Percentiles rank a stretch among this genome's conserved stretches.
Evolutionary conservation across 2,797 vertebrate species (phyloP).

Genomic region (Sebastes glaucus): DNA sequence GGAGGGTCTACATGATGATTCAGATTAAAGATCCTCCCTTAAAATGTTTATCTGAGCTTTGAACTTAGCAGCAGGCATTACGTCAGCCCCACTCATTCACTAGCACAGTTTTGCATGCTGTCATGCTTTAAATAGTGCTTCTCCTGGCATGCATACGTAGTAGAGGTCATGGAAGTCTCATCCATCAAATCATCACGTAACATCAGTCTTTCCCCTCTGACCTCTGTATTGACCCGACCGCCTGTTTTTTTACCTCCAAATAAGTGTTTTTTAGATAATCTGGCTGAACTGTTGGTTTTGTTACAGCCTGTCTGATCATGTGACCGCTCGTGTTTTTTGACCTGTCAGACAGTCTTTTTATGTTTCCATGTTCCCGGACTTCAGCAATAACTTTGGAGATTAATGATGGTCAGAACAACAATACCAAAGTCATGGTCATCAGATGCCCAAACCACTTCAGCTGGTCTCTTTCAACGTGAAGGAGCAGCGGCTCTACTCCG

Average conservation of each 20-base stretch:
- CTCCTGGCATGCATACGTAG: conserved; percentile 5
- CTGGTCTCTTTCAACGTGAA: no score
- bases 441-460: rapidly evolving
- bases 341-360: neutral
- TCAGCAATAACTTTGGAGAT: neutral
- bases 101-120: conserved; percentile 22
- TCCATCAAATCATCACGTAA: conserved; percentile 32
- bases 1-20: neutral
- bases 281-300: neutral
- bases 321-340: neutral
- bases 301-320: neutral
- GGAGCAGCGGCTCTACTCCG: no score
- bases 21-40: neutral
- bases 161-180: conserved; percentile 20
- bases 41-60: conserved; percentile 40
- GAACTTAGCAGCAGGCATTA: conserved; percentile 35
- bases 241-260: neutral
- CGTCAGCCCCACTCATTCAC: conserved; percentile 30
- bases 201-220: conserved; percentile 56
- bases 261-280: neutral
- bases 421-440: neutral
- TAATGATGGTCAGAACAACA: neutral
- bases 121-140: conserved; percentile 54
- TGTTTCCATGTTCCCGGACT: neutral
- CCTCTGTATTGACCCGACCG: conserved; percentile 24